Percentiles rank a stretch among this genome's conserved stretches.
phyloP scores from a whole-genome alignment of 2,797 vertebrate species.

The Pseudochirops cupreus region DNA sequence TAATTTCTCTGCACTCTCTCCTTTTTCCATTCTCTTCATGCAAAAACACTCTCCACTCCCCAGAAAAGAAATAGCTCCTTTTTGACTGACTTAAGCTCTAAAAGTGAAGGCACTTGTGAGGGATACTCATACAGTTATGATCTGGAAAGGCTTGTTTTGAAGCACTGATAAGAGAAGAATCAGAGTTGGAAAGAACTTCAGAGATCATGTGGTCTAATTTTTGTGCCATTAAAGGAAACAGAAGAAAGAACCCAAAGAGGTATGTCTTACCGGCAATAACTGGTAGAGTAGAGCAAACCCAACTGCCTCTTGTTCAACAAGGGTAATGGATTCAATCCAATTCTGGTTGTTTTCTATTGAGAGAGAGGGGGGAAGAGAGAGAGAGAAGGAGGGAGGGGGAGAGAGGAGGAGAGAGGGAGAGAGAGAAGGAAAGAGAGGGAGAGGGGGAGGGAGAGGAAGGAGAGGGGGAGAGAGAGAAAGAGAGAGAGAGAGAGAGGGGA shows the following conservation, averaged over 20 bases:
- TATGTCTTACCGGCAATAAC: constrained; percentile 92
- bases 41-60: background rate
- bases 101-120: background rate
- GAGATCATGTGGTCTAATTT: background rate
- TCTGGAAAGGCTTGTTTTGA: background rate
- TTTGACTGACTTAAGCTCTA: background rate
- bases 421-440: too few species aligned
- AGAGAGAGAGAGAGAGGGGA: constrained; percentile 2
- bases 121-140: background rate
- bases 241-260: constrained; percentile 21
- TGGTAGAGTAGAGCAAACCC: constrained; percentile 89
- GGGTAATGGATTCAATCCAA: constrained; percentile 90
- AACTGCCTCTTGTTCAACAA: constrained; percentile 92
- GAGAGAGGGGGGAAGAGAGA: background rate
- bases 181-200: background rate
- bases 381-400: background rate
- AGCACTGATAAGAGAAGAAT: background rate
- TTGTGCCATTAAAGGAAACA: background rate
- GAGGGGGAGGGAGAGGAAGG: too few species aligned
- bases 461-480: too few species aligned
- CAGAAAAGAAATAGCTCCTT: background rate
- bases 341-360: constrained; percentile 90
- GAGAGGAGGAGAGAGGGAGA: too few species aligned
- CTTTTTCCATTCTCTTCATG: background rate
- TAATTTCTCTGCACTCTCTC: background rate